Percentiles rank a stretch among this genome's conserved stretches.
Evolutionary conservation across 2,113 vertebrate genomes (phyloP).

Genomic region (Okapia johnstoni): DNA sequence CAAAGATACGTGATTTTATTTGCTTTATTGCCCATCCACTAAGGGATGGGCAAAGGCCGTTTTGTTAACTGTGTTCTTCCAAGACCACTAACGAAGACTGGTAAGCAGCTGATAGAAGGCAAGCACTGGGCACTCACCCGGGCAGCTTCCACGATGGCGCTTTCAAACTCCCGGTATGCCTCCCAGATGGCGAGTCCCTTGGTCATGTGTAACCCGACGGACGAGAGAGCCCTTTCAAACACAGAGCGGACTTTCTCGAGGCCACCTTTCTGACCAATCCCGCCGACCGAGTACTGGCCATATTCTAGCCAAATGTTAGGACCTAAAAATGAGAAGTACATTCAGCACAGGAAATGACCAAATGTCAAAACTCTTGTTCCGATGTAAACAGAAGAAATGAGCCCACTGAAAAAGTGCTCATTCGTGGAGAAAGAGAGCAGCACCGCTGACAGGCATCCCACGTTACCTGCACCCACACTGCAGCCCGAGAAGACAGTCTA

Average conservation of each 20-base stretch:
- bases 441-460: background rate
- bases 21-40: background rate
- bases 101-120: rapidly evolving
- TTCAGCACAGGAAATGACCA: background rate
- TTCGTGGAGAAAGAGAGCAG: background rate
- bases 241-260: conserved; percentile 90
- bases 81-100: background rate
- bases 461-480: background rate
- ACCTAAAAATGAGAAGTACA: conserved; percentile 78
- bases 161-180: conserved; percentile 96
- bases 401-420: background rate
- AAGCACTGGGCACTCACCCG: conserved; percentile 84
- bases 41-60: background rate
- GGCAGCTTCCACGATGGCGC: conserved; percentile 90
- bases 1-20: background rate
- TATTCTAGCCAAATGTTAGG: conserved; percentile 99
- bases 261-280: conserved; percentile 92
- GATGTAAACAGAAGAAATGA: background rate
- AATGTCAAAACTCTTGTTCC: background rate
- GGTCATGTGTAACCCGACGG: conserved; percentile 93
- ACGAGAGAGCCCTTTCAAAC: conserved; percentile 92
- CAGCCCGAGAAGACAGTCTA: too few relatives aligned
- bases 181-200: conserved; percentile 95
- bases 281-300: conserved; percentile 95
- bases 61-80: background rate